Percentiles rank a stretch among this genome's conserved stretches.
phyloP scores from a whole-genome alignment of 2,888 invertebrate genomes.

The Leptinotarsa tumamoca region DNA sequence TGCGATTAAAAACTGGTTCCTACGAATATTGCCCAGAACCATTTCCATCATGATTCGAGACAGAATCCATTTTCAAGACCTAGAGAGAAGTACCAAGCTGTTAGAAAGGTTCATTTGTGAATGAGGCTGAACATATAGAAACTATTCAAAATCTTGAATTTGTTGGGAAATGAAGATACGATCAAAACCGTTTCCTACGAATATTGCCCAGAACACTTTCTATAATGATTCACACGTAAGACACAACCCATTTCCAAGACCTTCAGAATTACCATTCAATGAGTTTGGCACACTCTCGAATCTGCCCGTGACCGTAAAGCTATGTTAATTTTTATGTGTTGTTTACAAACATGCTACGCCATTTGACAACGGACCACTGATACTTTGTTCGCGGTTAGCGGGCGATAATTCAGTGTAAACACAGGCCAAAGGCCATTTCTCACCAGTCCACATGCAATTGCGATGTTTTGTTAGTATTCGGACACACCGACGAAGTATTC shows the following conservation, averaged over 20 bases:
- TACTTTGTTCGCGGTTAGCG: background rate
- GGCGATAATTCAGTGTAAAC: slow-evolving; percentile 16
- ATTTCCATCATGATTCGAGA: too few relatives aligned
- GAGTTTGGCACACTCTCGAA: background rate
- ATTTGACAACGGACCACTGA: background rate
- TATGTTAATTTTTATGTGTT: slow-evolving; percentile 17
- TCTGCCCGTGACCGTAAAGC: slow-evolving; percentile 7
- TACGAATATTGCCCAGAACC: too few relatives aligned
- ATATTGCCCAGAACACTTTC: too few relatives aligned
- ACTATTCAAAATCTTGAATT: too few relatives aligned
- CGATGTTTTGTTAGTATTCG: slow-evolving; percentile 5
- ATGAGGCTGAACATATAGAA: too few relatives aligned
- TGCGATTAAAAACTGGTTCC: too few relatives aligned
- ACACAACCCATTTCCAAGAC: background rate
- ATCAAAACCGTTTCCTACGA: too few relatives aligned
- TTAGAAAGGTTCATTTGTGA: too few relatives aligned
- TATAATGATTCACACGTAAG: too few relatives aligned
- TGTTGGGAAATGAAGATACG: too few relatives aligned
- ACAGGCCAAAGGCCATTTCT: slow-evolving; percentile 16
- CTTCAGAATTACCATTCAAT: slow-evolving; percentile 1
- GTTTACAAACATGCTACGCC: slow-evolving; percentile 21
- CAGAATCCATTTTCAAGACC: too few relatives aligned
- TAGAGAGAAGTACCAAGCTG: too few relatives aligned
- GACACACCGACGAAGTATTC: background rate
- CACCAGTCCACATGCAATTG: slow-evolving; percentile 11